Evolutionary conservation across 92 coral and sea anemone genomes (phyloP).

Genomic region (Phenganax subtilis): DNA sequence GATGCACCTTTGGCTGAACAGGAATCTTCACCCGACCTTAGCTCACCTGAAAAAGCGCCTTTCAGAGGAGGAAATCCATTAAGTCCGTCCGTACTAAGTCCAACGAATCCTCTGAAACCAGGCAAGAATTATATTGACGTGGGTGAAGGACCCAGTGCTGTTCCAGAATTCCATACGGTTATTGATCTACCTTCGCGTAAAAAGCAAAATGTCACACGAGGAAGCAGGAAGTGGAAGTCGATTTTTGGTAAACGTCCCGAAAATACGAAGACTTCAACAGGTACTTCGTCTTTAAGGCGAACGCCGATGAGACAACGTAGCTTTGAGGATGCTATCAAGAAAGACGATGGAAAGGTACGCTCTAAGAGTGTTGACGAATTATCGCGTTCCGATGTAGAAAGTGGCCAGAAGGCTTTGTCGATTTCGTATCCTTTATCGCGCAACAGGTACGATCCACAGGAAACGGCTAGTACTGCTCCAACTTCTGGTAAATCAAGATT

Average conservation of each 20-base stretch:
- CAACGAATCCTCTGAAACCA: conserved; percentile 16
- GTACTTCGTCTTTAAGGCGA: conserved; percentile 5
- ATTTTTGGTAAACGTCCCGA: conserved; percentile 37
- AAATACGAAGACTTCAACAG: neutral
- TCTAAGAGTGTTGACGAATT: conserved; percentile 37
- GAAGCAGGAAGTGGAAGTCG: conserved; percentile 31
- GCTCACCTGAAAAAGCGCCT: conserved; percentile 43
- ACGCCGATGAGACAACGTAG: conserved; percentile 37
- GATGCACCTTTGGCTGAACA: conserved; percentile 53
- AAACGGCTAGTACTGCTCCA: neutral
- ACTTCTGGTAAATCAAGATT: conserved; percentile 15
- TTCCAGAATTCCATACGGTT: conserved; percentile 33
- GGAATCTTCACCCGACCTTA: conserved; percentile 45
- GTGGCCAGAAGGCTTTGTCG: conserved; percentile 6
- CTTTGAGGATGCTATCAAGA: conserved; percentile 21
- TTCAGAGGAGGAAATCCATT: conserved; percentile 38
- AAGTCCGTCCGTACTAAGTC: conserved; percentile 30
- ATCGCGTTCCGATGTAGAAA: conserved; percentile 4
- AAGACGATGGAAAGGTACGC: conserved; percentile 12
- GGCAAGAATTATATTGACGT: conserved; percentile 40
- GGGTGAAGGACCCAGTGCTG: conserved; percentile 36
- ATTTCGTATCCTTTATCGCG: conserved; percentile 14
- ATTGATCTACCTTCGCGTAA: conserved; percentile 31
- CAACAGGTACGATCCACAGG: conserved; percentile 5
- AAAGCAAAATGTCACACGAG: conserved; percentile 9